phyloP scores from a whole-genome alignment of 2,113 vertebrate species.

The Scolopax mira region DNA sequence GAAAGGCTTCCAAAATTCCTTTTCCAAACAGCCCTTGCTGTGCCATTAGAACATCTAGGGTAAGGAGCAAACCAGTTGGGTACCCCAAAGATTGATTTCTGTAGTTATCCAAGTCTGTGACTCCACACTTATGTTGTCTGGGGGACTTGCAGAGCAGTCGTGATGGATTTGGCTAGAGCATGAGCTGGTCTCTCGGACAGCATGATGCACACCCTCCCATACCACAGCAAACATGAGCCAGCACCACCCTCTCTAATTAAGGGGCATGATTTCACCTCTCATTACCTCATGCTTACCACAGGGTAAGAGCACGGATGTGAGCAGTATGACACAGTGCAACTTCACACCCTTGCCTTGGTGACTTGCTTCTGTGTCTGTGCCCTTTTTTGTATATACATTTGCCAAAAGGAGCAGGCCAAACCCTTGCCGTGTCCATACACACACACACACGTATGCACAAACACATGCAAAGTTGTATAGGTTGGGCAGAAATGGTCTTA shows the following conservation, averaged over 20 bases:
- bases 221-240: neutral
- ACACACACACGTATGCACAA: rapidly evolving
- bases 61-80: neutral
- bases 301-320: neutral
- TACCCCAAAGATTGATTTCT: neutral
- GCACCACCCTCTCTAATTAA: neutral
- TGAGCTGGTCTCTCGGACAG: rapidly evolving
- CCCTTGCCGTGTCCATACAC: neutral
- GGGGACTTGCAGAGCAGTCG: neutral
- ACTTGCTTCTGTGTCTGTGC: neutral
- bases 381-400: neutral
- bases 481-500: neutral
- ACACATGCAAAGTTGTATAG: neutral
- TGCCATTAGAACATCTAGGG: neutral
- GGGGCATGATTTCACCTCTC: neutral
- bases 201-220: neutral
- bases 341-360: neutral
- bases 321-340: neutral
- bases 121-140: neutral
- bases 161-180: neutral
- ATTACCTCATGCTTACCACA: neutral
- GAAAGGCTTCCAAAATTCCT: neutral
- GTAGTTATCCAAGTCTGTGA: neutral
- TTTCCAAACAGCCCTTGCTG: neutral
- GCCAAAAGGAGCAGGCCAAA: neutral